A percentile compares a stretch with the other conserved stretches of the same genome.
Conservation (phyloP, 2,888 invertebrate species). For the Epinotia nisella region DNA sequence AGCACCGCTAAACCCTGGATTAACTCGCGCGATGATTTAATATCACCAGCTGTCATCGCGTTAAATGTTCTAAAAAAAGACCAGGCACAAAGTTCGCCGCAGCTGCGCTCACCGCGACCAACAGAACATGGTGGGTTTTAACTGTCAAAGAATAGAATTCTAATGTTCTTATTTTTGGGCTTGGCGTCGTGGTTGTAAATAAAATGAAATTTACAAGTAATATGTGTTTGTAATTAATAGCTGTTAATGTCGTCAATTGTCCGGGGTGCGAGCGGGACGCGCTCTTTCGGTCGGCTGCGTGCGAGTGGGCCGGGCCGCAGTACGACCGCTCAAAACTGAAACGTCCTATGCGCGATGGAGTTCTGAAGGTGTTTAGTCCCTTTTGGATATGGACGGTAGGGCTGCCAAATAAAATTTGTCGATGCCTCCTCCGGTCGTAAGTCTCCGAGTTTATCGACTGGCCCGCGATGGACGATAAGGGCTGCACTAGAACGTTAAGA, state of each 20-base stretch:
- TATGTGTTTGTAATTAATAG: conserved; percentile 47
- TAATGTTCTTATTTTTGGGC: conserved; percentile 10
- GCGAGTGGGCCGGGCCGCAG: conserved; percentile 63
- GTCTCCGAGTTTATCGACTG: conserved; percentile 66
- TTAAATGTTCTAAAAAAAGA: conserved; percentile 52
- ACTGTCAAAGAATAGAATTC: conserved; percentile 22
- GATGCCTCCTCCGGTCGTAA: conserved; percentile 64
- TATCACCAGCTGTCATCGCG: conserved; percentile 74
- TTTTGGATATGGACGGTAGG: conserved; percentile 53
- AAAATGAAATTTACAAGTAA: conserved; percentile 48
- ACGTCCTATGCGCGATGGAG: background rate
- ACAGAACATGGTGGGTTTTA: conserved; percentile 21
- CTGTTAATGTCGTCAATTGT: conserved; percentile 32
- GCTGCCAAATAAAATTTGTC: conserved; percentile 73
- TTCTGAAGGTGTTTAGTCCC: background rate
- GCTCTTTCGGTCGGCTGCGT: conserved; percentile 62
- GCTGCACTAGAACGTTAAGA: conserved; percentile 56
- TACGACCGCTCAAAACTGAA: background rate
- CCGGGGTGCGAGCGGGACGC: conserved; percentile 64
- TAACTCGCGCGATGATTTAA: conserved; percentile 65
- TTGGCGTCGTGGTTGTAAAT: conserved; percentile 45
- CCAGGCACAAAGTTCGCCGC: conserved; percentile 46
- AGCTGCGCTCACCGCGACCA: conserved; percentile 49
- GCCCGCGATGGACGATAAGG: conserved; percentile 56
- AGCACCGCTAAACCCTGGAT: conserved; percentile 63